Conservation (phyloP, 2,888 invertebrate species). For the Noctua comes region DNA sequence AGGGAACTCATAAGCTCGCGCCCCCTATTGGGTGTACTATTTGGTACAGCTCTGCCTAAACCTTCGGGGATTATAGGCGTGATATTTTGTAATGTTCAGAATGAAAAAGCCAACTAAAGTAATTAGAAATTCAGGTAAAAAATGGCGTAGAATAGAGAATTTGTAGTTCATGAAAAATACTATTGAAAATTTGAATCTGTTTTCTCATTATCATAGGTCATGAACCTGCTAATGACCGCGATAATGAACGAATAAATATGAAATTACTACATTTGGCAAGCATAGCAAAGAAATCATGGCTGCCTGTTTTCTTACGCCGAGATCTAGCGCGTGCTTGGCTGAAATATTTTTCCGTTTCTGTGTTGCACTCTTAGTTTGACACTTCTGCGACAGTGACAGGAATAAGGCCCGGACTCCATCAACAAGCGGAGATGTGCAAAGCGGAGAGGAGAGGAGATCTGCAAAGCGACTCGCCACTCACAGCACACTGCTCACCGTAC, state of each 20-base stretch:
- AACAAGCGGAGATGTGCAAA: no score
- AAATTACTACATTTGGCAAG: constrained; percentile 31
- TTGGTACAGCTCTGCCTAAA: no score
- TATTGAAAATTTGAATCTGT: background rate
- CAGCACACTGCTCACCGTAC: no score
- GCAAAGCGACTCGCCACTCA: no score
- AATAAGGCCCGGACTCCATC: background rate
- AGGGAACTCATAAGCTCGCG: background rate
- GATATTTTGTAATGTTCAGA: background rate
- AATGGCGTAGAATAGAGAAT: background rate
- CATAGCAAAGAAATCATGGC: background rate
- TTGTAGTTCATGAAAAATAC: background rate
- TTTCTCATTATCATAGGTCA: background rate
- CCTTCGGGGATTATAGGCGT: no score
- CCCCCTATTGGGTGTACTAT: no score
- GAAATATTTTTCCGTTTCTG: background rate
- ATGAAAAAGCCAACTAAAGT: background rate
- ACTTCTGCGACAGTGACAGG: background rate
- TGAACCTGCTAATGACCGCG: background rate
- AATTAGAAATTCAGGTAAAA: background rate
- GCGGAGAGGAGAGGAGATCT: no score
- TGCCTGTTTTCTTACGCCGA: background rate
- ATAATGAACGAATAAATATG: constrained; percentile 7
- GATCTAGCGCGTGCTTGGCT: background rate
- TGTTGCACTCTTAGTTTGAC: background rate